Percentiles rank a stretch among this genome's conserved stretches.
phyloP scores from a whole-genome alignment of 2,113 vertebrate species.

The Baryphthengus martii region DNA sequence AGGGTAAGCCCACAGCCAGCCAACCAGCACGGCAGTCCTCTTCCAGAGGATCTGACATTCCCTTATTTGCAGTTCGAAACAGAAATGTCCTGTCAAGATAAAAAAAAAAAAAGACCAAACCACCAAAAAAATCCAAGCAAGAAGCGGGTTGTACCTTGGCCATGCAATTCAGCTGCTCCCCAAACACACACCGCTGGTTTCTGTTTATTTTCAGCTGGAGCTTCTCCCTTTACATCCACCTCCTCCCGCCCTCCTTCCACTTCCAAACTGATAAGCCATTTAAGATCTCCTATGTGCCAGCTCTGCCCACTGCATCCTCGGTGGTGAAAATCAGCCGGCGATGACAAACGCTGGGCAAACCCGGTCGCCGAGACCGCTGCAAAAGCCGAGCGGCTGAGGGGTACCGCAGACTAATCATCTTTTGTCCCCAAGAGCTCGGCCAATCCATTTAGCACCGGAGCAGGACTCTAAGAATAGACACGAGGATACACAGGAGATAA shows the following conservation, averaged over 20 bases:
- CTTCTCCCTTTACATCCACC: neutral
- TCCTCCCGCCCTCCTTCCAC: conserved; percentile 22
- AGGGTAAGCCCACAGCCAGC: neutral
- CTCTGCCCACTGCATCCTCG: conserved; percentile 20
- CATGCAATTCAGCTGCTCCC: neutral
- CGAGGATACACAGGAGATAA: conserved; percentile 50
- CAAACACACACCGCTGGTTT: neutral
- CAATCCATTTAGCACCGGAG: conserved; percentile 54
- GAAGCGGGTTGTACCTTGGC: neutral
- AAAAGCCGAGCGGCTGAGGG: neutral
- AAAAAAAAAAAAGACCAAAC: neutral
- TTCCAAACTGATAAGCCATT: neutral
- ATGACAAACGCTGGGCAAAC: neutral
- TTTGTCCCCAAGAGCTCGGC: conserved; percentile 42
- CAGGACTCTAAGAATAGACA: conserved; percentile 50
- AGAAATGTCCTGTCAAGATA: neutral
- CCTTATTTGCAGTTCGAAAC: neutral
- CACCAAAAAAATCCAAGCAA: neutral
- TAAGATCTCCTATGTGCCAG: neutral
- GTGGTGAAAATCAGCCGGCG: neutral
- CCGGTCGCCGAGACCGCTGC: neutral
- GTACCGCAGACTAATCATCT: neutral
- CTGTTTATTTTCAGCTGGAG: conserved; percentile 25
- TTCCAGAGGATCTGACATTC: neutral
- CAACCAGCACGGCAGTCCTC: neutral